Conservation (phyloP, 2,888 invertebrate genomes). For the Sesia apiformis region DNA sequence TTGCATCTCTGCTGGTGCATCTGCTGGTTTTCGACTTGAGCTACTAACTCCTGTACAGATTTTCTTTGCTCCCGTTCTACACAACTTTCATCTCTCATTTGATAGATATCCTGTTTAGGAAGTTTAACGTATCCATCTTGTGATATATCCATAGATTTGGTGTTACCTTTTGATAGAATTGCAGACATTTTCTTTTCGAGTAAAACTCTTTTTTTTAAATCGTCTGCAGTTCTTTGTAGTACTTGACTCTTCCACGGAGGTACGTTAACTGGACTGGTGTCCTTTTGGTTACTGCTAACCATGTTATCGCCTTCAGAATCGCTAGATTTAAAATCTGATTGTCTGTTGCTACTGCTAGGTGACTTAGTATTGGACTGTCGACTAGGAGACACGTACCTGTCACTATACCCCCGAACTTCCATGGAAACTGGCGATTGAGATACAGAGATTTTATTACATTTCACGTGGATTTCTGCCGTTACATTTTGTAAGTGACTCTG, state of each 20-base stretch:
- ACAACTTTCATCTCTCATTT: conserved; percentile 22
- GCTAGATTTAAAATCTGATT: conserved; percentile 28
- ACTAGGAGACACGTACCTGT: conserved; percentile 45
- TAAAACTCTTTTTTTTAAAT: conserved; percentile 52
- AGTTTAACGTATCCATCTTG: conserved; percentile 69
- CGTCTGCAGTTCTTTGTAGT: conserved; percentile 60
- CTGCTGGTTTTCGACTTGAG: conserved; percentile 72
- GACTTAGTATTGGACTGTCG: conserved; percentile 48
- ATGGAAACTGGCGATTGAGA: conserved; percentile 56
- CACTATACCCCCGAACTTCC: conserved; percentile 42
- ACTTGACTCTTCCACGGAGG: conserved; percentile 64
- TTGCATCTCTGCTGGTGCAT: conserved; percentile 48
- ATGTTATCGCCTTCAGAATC: conserved; percentile 34
- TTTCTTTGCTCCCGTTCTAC: conserved; percentile 57
- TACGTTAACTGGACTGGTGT: conserved; percentile 19
- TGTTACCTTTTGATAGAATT: conserved; percentile 32
- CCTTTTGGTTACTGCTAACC: conserved; percentile 20
- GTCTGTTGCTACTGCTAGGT: conserved; percentile 33
- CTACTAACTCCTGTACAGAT: conserved; percentile 78
- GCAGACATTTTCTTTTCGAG: conserved; percentile 58
- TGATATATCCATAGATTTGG: conserved; percentile 57
- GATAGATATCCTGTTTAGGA: conserved; percentile 44
- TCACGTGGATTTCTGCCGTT: conserved; percentile 64
- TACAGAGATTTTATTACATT: conserved; percentile 48
- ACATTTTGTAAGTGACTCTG: conserved; percentile 44